Evolutionary conservation across 2,113 vertebrate species (phyloP).

Genomic region (Nothoprocta perdicaria): DNA sequence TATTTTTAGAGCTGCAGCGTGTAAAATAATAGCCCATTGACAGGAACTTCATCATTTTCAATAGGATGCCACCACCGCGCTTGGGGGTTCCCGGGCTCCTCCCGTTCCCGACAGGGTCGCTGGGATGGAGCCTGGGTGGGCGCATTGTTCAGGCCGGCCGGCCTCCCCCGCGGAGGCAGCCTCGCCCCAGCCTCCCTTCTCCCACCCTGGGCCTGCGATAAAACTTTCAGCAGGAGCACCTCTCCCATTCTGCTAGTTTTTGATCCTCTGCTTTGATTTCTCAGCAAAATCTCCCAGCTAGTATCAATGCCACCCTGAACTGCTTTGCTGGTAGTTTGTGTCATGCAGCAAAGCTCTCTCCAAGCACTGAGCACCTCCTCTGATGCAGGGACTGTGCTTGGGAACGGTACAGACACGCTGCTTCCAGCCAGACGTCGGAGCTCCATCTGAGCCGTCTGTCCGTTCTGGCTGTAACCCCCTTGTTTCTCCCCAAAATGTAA

Average conservation of each 20-base stretch:
- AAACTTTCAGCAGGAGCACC: fast-evolving
- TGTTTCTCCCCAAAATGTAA: slow-evolving; percentile 40
- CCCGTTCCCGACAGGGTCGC: neutral
- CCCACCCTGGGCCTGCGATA: neutral
- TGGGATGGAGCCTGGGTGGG: neutral
- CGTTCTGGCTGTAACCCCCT: neutral
- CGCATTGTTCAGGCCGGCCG: neutral
- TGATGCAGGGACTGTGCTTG: neutral
- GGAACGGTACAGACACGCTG: neutral
- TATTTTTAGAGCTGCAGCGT: slow-evolving; percentile 27
- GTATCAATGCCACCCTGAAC: neutral
- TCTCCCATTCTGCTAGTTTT: neutral
- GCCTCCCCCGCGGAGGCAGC: neutral
- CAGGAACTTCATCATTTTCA: slow-evolving; percentile 29
- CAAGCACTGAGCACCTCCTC: neutral
- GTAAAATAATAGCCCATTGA: slow-evolving; percentile 52
- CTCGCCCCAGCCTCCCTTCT: neutral
- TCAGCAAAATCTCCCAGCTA: neutral
- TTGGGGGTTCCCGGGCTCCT: neutral
- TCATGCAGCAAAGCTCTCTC: neutral
- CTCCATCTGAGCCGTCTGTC: neutral
- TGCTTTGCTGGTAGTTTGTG: neutral
- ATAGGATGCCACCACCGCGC: neutral
- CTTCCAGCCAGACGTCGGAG: neutral
- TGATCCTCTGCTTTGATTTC: neutral